Conservation (phyloP, 2,113 vertebrate species). For the Tenrec ecaudatus region DNA sequence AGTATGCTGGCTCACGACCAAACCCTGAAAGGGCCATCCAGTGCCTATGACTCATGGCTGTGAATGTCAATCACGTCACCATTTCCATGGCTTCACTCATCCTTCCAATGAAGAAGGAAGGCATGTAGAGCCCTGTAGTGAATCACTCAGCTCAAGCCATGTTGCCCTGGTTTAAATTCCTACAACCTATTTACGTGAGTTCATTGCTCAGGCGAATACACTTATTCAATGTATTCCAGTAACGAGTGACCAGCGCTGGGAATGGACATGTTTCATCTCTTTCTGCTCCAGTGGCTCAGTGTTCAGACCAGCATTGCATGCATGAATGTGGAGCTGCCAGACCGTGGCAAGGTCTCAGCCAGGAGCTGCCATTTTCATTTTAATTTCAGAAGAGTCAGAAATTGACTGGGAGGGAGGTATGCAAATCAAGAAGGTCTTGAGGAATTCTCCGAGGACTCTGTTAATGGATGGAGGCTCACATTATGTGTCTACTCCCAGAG, state of each 20-base stretch:
- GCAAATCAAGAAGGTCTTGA: slow-evolving; percentile 72
- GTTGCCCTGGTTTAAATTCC: background rate
- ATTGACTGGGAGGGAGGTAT: slow-evolving; percentile 81
- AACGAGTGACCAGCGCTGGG: slow-evolving; percentile 30
- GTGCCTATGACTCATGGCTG: background rate
- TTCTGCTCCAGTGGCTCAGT: slow-evolving; percentile 6
- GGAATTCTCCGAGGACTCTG: slow-evolving; percentile 69
- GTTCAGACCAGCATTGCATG: background rate
- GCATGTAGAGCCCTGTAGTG: background rate
- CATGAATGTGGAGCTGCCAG: slow-evolving; percentile 42
- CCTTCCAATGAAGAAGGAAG: background rate
- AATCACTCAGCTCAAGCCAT: background rate
- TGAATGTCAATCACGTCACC: background rate
- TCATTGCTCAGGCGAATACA: slow-evolving; percentile 59
- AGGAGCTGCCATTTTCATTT: slow-evolving; percentile 66
- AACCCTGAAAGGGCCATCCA: background rate
- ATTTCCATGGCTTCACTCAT: background rate
- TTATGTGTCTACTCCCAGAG: slow-evolving; percentile 75
- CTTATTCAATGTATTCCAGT: slow-evolving; percentile 41
- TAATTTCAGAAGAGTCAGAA: slow-evolving; percentile 74
- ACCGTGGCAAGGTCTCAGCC: slow-evolving; percentile 37
- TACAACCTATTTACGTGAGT: slow-evolving; percentile 4
- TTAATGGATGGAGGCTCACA: slow-evolving; percentile 74
- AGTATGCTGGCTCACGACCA: background rate
- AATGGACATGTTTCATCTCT: slow-evolving; percentile 52